Conservation (phyloP, 2,797 vertebrate genomes). For the Siniperca scherzeri region DNA sequence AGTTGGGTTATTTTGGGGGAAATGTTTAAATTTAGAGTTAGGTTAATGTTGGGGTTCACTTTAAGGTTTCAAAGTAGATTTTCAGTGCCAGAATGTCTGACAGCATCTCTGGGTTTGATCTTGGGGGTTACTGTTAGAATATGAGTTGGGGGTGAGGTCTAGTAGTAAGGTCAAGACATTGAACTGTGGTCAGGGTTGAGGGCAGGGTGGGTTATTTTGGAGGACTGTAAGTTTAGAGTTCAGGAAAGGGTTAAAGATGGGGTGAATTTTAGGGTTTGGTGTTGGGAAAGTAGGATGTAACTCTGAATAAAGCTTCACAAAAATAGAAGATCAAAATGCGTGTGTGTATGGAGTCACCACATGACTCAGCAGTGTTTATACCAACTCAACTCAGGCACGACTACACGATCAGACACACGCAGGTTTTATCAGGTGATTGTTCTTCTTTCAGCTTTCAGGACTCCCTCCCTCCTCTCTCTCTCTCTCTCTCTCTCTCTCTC, state of each 20-base stretch:
- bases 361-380: slow-evolving; percentile 71
- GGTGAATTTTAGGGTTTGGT: neutral
- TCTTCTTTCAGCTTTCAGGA: slow-evolving; percentile 12
- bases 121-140: neutral
- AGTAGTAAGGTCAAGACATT: neutral
- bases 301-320: slow-evolving; percentile 39
- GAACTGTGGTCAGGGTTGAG: neutral
- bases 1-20: slow-evolving; percentile 6
- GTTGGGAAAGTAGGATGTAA: slow-evolving; percentile 10
- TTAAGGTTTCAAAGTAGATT: neutral
- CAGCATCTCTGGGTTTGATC: neutral
- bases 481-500: slow-evolving; percentile 16
- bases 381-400: slow-evolving; percentile 60
- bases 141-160: neutral
- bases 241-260: neutral
- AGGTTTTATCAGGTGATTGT: slow-evolving; percentile 33
- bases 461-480: slow-evolving; percentile 20
- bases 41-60: neutral
- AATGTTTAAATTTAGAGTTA: neutral
- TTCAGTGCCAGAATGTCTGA: neutral
- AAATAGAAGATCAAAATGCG: slow-evolving; percentile 49
- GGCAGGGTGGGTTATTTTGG: neutral
- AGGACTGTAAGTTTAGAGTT: neutral
- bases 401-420: slow-evolving; percentile 36
- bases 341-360: slow-evolving; percentile 60